Evolutionary conservation across 2,113 vertebrate genomes (phyloP).

Genomic region (Prunella himalayana): DNA sequence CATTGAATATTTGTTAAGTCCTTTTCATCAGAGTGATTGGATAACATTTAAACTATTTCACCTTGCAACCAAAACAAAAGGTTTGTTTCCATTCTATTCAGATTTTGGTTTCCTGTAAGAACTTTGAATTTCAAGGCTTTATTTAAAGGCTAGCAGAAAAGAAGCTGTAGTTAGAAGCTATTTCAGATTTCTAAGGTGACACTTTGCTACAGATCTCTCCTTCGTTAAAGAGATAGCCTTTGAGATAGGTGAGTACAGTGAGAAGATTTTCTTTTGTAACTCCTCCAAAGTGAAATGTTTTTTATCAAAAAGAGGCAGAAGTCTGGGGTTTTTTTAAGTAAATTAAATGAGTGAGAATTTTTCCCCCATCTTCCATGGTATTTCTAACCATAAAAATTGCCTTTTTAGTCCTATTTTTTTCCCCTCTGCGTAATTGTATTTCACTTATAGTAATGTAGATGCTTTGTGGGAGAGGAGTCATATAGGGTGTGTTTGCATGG

Average conservation of each 20-base stretch:
- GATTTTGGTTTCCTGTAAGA: neutral
- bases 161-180: neutral
- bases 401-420: neutral
- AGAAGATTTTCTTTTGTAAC: neutral
- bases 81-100: neutral
- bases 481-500: neutral
- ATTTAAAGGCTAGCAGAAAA: neutral
- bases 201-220: neutral
- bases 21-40: neutral
- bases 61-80: neutral
- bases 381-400: neutral
- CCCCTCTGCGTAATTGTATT: neutral
- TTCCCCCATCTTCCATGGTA: neutral
- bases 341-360: neutral
- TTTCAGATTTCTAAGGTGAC: neutral
- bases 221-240: neutral
- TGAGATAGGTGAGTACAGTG: neutral
- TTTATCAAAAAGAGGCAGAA: neutral
- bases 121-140: neutral
- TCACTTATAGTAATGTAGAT: neutral
- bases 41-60: neutral
- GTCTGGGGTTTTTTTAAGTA: neutral
- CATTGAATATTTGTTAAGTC: neutral
- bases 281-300: neutral
- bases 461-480: neutral